Evolutionary conservation across 2,113 vertebrate species (phyloP), one percentile per base, ranked within the genome.

Genomic region (Sitta europaea): DNA sequence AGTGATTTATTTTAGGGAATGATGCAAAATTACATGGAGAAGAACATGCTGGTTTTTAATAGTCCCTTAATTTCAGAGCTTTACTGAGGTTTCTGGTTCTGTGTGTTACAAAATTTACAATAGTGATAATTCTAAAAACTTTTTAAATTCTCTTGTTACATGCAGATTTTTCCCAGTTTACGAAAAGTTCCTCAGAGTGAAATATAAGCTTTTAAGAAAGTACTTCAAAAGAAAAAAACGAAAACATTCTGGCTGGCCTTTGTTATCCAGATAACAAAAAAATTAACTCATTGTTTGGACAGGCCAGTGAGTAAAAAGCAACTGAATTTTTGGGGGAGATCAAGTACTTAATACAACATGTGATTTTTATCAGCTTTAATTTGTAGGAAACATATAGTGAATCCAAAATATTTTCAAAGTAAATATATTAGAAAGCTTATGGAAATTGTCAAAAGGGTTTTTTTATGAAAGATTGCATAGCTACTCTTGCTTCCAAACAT

Each of bases 201-300:
- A 82, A 76, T 36, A 25, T 50, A 90, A 92, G 67, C 42, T 16
- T 94, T 76, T 84, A 77, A 97, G 76, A 75, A 85, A 95, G 83
- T 40, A 92, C 80, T 96, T 97, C 92, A 93, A 96, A 97, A 93
- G 75, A 61, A 94, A 74, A 83, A 93, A 88, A 15, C 33, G 75
- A 93, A 75, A 66, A 59, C 88, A 50, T 83, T 80, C 43, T 92
- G 65, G 36, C 65, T 94, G 81, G 61, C 51, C 61, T 66, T 91
- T 77, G 27, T 81, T 82, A 74, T 54, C 72, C 84, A 91, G 70
- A 55, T 90, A 95, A 75, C 53, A 72, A 96, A 87, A 48, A 92
- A 91, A 91, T 7, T 11, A 88, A 61, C 53, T 55, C 72, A 80
- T 54, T 91, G 29, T 72, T 96, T 94, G 75, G 58, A 88, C 50